These are phyloP conservation scores for Sebastolobus alascanus DNA, from an alignment of 2,797 vertebrate species.

Conservation along the genomic window DNA sequence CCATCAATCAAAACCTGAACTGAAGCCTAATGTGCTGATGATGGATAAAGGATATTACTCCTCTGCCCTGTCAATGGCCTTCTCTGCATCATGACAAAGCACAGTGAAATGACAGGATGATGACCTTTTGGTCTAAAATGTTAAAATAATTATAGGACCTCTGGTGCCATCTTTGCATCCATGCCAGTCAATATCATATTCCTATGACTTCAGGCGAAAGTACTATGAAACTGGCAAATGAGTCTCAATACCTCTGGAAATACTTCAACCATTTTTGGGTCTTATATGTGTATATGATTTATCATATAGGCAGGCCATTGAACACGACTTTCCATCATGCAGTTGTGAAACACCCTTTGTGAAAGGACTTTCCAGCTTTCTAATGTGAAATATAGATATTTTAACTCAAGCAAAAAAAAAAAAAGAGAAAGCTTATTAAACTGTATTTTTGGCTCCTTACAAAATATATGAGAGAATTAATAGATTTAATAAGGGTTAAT, in stretches of 20 bases:
- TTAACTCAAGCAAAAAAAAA: constrained; percentile 11
- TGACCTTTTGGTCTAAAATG: constrained; percentile 5
- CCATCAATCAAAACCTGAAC: constrained; percentile 33
- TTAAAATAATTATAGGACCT: not conserved
- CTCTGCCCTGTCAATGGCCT: constrained; percentile 1
- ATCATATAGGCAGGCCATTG: constrained; percentile 8
- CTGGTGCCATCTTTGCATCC: not conserved
- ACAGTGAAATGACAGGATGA: constrained; percentile 2
- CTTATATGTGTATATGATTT: constrained; percentile 14
- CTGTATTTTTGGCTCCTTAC: constrained; percentile 9
- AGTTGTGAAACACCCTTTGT: constrained; percentile 9
- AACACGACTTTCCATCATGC: constrained; percentile 30
- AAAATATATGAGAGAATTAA: constrained; percentile 19
- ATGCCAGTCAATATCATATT: not conserved
- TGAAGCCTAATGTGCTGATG: constrained; percentile 13
- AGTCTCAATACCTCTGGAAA: not conserved
- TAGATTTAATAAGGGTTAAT: constrained; percentile 8
- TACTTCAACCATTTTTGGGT: not conserved
- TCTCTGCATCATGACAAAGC: constrained; percentile 1
- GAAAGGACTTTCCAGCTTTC: constrained; percentile 8
- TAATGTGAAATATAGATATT: constrained; percentile 32
- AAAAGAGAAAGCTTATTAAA: constrained; percentile 22
- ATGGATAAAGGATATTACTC: constrained; percentile 36
- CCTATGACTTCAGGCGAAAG: not conserved
- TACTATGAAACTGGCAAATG: not conserved